Conservation (phyloP, 2,888 invertebrate genomes). For the Chymomyza amoena region DNA sequence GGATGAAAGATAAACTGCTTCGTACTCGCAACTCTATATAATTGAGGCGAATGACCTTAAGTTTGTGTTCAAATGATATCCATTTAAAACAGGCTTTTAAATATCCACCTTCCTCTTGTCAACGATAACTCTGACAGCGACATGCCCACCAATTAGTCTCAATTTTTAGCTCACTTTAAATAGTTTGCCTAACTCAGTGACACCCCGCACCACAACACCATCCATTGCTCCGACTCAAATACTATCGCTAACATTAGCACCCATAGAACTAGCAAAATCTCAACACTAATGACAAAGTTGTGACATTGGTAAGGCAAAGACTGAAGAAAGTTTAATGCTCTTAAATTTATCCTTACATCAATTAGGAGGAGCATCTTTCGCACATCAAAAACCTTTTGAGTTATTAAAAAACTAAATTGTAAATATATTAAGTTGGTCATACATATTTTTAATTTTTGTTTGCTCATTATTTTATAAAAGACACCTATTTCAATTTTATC, state of each 20-base stretch:
- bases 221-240: background rate
- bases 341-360: too few species aligned
- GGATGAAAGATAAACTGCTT: background rate
- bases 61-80: too few species aligned
- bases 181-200: too few species aligned
- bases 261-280: background rate
- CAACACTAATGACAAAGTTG: background rate
- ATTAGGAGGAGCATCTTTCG: too few species aligned
- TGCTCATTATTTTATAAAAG: too few species aligned
- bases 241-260: background rate
- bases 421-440: too few species aligned
- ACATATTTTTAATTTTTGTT: too few species aligned
- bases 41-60: conserved; percentile 49
- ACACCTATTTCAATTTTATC: too few species aligned
- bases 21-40: background rate
- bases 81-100: background rate
- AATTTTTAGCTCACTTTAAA: conserved; percentile 46
- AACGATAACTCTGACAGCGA: conserved; percentile 59
- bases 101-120: conserved; percentile 21
- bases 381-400: too few species aligned
- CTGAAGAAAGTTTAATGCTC: too few species aligned
- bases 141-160: conserved; percentile 72
- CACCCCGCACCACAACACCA: conserved; percentile 20
- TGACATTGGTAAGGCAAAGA: background rate
- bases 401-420: too few species aligned